Evolutionary conservation across 2,797 vertebrate genomes (phyloP).

Genomic region (Phataginus tricuspis): DNA sequence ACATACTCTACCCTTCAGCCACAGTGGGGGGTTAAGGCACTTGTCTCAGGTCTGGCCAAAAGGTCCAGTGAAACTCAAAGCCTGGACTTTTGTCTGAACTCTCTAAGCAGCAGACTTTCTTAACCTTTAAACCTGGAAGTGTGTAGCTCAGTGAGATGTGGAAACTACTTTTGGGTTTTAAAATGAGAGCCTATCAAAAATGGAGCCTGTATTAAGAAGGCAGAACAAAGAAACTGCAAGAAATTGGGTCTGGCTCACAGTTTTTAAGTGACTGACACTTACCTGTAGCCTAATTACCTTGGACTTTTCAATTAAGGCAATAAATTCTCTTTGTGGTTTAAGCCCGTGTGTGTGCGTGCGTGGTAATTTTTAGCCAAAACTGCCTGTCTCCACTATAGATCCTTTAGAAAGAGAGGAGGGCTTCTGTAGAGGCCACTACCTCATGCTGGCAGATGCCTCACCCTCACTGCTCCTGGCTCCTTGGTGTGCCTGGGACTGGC

Average conservation of each 20-base stretch:
- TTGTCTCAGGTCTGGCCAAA: neutral
- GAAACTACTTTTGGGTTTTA: neutral
- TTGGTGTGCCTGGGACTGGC: neutral
- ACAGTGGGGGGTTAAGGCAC: neutral
- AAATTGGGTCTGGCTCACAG: neutral
- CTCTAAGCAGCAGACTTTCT: neutral
- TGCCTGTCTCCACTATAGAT: neutral
- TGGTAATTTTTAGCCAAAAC: neutral
- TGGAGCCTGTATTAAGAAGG: neutral
- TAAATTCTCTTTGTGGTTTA: neutral
- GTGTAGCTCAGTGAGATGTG: neutral
- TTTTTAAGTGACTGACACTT: neutral
- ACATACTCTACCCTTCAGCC: neutral
- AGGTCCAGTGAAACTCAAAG: neutral
- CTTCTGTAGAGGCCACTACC: too few species aligned
- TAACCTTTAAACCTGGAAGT: neutral
- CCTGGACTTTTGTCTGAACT: neutral
- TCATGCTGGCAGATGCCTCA: neutral
- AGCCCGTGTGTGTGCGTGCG: neutral
- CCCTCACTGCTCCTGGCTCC: neutral
- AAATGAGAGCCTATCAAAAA: neutral
- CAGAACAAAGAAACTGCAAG: neutral
- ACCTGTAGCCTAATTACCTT: neutral
- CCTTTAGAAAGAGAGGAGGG: neutral
- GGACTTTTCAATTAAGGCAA: neutral